Evolutionary conservation across 1,140 invertebrate genomes (phyloP).

Genomic region (Portunus trituberculatus): DNA sequence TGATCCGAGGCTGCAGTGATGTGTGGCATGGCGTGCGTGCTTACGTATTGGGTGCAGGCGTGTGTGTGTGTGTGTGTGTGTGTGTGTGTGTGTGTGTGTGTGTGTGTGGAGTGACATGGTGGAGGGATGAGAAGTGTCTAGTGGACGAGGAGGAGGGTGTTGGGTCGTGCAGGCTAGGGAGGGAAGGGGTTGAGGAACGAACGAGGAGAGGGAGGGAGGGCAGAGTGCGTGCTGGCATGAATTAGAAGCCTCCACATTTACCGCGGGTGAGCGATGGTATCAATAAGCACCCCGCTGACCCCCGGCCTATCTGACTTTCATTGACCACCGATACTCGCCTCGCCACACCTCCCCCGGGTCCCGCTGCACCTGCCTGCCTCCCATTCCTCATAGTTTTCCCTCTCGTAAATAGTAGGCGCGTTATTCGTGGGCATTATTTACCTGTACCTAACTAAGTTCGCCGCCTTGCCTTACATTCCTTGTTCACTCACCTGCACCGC

Average conservation of each 20-base stretch:
- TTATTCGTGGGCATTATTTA: too few relatives aligned
- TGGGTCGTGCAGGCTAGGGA: background rate
- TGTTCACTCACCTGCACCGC: too few relatives aligned
- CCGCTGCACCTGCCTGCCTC: conserved; percentile 1
- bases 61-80: background rate
- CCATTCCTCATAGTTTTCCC: too few relatives aligned
- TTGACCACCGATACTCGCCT: conserved; percentile 35
- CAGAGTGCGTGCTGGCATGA: background rate
- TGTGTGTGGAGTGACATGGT: background rate
- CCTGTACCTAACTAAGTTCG: too few relatives aligned
- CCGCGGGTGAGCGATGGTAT: conserved; percentile 36
- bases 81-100: background rate
- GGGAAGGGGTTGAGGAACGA: background rate
- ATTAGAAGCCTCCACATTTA: conserved; percentile 15
- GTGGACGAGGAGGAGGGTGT: background rate
- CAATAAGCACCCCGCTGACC: conserved; percentile 26
- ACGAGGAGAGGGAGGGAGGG: background rate
- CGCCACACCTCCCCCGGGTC: background rate
- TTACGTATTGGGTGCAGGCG: background rate
- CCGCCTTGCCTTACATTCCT: too few relatives aligned
- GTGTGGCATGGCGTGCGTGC: background rate
- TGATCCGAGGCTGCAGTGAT: background rate
- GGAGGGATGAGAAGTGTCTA: background rate
- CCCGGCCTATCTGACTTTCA: conserved; percentile 39
- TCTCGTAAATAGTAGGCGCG: too few relatives aligned